phyloP scores from a whole-genome alignment of 2,888 invertebrate genomes.

The Chrysotoxum bicinctum region DNA sequence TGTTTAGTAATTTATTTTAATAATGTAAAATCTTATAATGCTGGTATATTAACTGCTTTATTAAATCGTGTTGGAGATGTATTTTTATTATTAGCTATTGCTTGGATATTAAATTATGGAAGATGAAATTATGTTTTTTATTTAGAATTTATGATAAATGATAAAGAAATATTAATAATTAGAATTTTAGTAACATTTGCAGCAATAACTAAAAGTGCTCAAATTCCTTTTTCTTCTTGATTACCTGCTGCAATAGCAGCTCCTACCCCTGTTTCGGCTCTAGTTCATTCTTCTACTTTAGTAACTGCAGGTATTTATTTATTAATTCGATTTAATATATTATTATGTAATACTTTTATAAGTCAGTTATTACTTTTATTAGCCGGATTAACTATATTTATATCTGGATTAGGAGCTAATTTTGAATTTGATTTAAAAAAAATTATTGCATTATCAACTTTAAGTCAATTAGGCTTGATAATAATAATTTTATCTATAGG shows the following conservation, averaged over 20 bases:
- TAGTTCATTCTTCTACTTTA: slow-evolving; percentile 90
- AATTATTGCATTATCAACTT: slow-evolving; percentile 89
- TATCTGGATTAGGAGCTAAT: slow-evolving; percentile 81
- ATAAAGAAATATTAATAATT: slow-evolving; percentile 82
- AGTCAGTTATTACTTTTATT: slow-evolving; percentile 83
- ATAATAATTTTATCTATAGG: slow-evolving; percentile 85
- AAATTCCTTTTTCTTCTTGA: slow-evolving; percentile 89
- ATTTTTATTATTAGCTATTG: slow-evolving; percentile 85
- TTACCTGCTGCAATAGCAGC: slow-evolving; percentile 89
- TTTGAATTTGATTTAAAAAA: slow-evolving; percentile 88
- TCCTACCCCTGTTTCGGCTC: slow-evolving; percentile 88
- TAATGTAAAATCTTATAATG: slow-evolving; percentile 86
- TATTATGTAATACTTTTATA: slow-evolving; percentile 82
- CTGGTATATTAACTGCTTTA: slow-evolving; percentile 88
- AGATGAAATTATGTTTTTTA: slow-evolving; percentile 84
- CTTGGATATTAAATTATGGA: slow-evolving; percentile 84
- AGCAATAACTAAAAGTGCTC: slow-evolving; percentile 76
- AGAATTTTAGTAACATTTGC: slow-evolving; percentile 83
- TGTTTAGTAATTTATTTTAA: slow-evolving; percentile 84
- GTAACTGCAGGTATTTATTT: too few relatives aligned
- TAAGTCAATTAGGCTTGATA: slow-evolving; percentile 89
- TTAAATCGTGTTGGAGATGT: slow-evolving; percentile 90
- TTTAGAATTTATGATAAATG: slow-evolving; percentile 82
- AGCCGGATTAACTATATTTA: slow-evolving; percentile 82
- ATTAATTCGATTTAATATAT: slow-evolving; percentile 84